A percentile compares a stretch with the other conserved stretches of the same genome.
Evolutionary conservation across 2,888 invertebrate species (phyloP).

Genomic region (Parasteatoda lunata): DNA sequence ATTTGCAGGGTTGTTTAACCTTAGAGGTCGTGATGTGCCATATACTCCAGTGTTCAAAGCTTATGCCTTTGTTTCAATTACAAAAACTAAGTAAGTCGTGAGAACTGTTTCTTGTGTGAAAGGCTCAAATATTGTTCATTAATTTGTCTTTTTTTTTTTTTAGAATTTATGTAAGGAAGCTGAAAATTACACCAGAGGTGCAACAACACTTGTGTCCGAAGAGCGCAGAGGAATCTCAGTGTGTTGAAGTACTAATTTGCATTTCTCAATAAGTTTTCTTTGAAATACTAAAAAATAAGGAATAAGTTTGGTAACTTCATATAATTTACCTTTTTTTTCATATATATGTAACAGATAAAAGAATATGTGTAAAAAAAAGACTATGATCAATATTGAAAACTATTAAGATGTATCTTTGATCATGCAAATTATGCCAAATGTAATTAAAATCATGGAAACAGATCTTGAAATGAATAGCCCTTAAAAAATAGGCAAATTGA

Average conservation of each 20-base stretch:
- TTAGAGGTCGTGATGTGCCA: conserved; percentile 88
- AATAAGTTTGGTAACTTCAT: too few relatives aligned
- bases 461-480: too few relatives aligned
- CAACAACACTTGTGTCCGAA: conserved; percentile 77
- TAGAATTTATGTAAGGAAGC: conserved; percentile 50
- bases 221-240: conserved; percentile 77
- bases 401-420: too few relatives aligned
- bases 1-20: conserved; percentile 82
- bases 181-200: conserved; percentile 73
- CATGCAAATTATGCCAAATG: too few relatives aligned
- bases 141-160: conserved; percentile 16
- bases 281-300: too few relatives aligned
- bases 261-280: too few relatives aligned
- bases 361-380: too few relatives aligned
- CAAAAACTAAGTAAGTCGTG: conserved; percentile 38
- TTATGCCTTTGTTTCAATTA: conserved; percentile 54
- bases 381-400: too few relatives aligned
- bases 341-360: too few relatives aligned
- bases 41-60: conserved; percentile 80
- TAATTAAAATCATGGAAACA: too few relatives aligned
- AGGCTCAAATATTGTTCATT: background rate
- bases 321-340: too few relatives aligned
- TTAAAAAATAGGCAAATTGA: too few relatives aligned
- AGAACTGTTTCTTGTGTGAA: background rate
- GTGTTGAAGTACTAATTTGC: conserved; percentile 54